Evolutionary conservation across 2,797 vertebrate genomes (phyloP).

Genomic region (Gadopsis bispinosus): DNA sequence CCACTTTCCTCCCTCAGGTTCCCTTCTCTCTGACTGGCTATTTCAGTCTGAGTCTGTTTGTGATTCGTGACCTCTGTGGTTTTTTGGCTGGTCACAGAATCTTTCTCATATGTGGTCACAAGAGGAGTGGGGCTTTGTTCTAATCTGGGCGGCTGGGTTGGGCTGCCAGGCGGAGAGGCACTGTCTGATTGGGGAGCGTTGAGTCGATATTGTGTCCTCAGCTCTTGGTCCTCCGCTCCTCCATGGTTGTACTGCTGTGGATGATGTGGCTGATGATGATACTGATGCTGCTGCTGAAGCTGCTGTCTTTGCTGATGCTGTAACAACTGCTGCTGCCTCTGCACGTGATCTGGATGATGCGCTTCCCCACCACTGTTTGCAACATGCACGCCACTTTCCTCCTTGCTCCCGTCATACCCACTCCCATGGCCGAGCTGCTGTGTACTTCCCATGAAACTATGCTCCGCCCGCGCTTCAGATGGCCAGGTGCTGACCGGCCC

Average conservation of each 20-base stretch:
- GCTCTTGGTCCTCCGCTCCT: constrained; percentile 35
- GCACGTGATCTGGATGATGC: constrained; percentile 53
- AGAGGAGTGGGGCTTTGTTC: constrained; percentile 38
- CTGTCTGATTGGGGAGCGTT: constrained; percentile 67
- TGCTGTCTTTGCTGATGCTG: constrained; percentile 65
- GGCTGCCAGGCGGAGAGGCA: constrained; percentile 45
- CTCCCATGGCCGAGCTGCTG: constrained; percentile 62
- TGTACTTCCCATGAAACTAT: constrained; percentile 45
- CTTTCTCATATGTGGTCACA: constrained; percentile 49
- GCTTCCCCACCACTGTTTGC: constrained; percentile 27
- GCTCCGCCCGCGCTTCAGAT: constrained; percentile 60
- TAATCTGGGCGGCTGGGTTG: constrained; percentile 36
- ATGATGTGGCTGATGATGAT: constrained; percentile 46
- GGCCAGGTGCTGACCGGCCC: constrained; percentile 48
- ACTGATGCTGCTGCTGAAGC: constrained; percentile 38
- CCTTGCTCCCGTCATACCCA: constrained; percentile 63
- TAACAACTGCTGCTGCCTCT: constrained; percentile 59
- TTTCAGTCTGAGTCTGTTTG: constrained; percentile 57
- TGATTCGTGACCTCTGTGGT: constrained; percentile 39
- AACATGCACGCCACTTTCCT: constrained; percentile 48
- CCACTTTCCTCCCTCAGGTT: constrained; percentile 60
- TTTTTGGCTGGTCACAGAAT: constrained; percentile 54
- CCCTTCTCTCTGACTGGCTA: constrained; percentile 40
- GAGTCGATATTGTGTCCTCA: constrained; percentile 67
- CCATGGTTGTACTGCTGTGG: constrained; percentile 45